These are phyloP conservation scores for Asobara japonica DNA, from an alignment of 1,140 invertebrate species.

Conservation along the genomic window DNA sequence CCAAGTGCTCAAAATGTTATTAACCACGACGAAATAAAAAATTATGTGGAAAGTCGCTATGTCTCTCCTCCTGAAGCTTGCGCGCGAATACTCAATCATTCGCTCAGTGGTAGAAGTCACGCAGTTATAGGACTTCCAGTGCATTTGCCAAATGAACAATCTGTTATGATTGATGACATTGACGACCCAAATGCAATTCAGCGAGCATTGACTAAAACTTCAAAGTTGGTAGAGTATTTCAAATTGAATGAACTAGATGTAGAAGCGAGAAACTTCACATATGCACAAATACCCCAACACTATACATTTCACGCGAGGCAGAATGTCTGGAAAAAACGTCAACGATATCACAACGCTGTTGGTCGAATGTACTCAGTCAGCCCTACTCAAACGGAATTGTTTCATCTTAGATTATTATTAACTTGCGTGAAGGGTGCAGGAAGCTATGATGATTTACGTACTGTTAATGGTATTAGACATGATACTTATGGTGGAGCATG, in stretches of 20 bases:
- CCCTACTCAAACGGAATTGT: conserved; percentile 34
- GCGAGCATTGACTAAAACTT: conserved; percentile 10
- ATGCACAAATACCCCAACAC: not conserved
- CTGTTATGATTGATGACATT: conserved; percentile 34
- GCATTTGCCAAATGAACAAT: conserved; percentile 40
- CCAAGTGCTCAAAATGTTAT: conserved; percentile 39
- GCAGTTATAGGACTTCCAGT: not conserved
- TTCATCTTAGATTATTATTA: conserved; percentile 30
- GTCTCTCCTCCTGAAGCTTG: not conserved
- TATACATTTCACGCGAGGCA: not conserved
- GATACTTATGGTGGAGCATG: no score
- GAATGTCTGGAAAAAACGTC: not conserved
- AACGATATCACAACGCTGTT: conserved; percentile 9
- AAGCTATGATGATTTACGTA: no score
- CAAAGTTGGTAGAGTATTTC: conserved; percentile 31
- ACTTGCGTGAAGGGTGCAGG: no score
- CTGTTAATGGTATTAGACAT: no score
- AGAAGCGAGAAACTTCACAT: not conserved
- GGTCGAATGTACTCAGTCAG: conserved; percentile 28
- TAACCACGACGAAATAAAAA: conserved; percentile 5
- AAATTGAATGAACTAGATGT: conserved; percentile 27
- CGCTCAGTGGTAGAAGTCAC: conserved; percentile 5
- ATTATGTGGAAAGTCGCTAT: conserved; percentile 14
- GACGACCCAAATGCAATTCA: not conserved
- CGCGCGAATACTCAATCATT: not conserved